A percentile compares a stretch with the other conserved stretches of the same genome.
Conservation (phyloP, 1,140 invertebrate species). For the Zaprionus camerounensis region DNA sequence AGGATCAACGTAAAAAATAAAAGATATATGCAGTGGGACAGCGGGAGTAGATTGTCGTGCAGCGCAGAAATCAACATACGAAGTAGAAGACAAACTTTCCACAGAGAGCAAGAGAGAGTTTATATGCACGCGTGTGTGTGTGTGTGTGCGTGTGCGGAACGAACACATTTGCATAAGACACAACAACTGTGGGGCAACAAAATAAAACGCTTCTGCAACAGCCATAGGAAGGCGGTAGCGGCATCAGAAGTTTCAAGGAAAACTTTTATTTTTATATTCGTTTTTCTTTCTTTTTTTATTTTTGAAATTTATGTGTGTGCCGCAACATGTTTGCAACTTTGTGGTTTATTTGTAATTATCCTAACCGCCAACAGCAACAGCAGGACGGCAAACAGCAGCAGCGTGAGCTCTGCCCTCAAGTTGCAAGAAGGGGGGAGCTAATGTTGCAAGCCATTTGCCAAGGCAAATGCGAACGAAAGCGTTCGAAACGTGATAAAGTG, state of each 20-base stretch:
- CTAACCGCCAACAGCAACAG: conserved; percentile 37
- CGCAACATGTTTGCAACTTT: conserved; percentile 79
- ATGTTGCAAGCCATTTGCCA: conserved; percentile 68
- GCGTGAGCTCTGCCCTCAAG: conserved; percentile 47
- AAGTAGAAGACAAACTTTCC: conserved; percentile 60
- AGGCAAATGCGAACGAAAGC: conserved; percentile 54
- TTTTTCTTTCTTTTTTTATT: conserved; percentile 32
- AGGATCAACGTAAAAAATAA: conserved; percentile 66
- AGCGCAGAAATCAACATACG: conserved; percentile 67
- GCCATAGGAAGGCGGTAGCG: conserved; percentile 23
- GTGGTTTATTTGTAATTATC: conserved; percentile 82
- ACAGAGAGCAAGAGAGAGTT: conserved; percentile 54
- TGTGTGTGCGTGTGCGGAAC: conserved; percentile 11
- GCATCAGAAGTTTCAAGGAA: conserved; percentile 45
- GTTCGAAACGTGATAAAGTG: conserved; percentile 76
- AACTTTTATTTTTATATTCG: conserved; percentile 50
- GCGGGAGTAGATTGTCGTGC: conserved; percentile 19
- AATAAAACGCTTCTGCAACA: conserved; percentile 61
- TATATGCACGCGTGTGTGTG: conserved; percentile 4
- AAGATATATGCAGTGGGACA: background rate
- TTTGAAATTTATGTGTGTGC: conserved; percentile 55
- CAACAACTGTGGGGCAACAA: conserved; percentile 52
- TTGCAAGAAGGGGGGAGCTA: conserved; percentile 25
- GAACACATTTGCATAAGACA: conserved; percentile 75
- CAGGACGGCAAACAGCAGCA: conserved; percentile 55